A percentile compares a stretch with the other conserved stretches of the same genome.
Evolutionary conservation across 2,888 invertebrate species (phyloP).

Genomic region (Agonopterix alstromeriana): DNA sequence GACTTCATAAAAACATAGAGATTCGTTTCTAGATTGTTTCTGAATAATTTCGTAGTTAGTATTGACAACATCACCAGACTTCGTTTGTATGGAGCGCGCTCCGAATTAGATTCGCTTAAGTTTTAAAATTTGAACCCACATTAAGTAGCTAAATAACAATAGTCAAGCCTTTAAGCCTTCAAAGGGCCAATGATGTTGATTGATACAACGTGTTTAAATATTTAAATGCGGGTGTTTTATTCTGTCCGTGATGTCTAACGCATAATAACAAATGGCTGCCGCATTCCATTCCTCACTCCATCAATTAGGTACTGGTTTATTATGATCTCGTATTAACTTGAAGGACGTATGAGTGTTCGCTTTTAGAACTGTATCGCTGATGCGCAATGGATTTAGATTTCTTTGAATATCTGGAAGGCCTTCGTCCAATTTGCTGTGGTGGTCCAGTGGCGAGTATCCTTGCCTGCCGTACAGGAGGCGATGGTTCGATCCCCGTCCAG

Average conservation of each 20-base stretch:
- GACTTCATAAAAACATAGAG: no score
- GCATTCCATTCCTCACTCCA: conserved; percentile 55
- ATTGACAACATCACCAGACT: no score
- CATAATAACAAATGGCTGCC: conserved; percentile 59
- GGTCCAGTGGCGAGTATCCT: no score
- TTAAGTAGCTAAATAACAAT: conserved; percentile 23
- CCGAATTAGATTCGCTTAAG: no score
- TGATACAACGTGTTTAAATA: conserved; percentile 50
- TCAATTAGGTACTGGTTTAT: conserved; percentile 32
- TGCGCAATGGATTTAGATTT: conserved; percentile 9
- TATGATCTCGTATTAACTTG: background rate
- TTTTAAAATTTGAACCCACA: conserved; percentile 20
- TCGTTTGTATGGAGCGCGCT: no score
- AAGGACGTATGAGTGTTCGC: conserved; percentile 7
- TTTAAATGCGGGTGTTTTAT: conserved; percentile 59
- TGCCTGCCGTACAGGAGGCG: no score
- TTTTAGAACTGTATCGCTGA: conserved; percentile 10
- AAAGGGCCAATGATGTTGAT: conserved; percentile 37
- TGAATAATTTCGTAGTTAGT: no score
- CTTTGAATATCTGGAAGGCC: background rate
- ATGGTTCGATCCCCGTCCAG: no score
- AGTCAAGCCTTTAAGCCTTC: conserved; percentile 15
- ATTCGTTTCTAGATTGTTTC: no score
- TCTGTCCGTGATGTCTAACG: conserved; percentile 44
- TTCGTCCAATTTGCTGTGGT: no score